Evolutionary conservation across 2,113 vertebrate genomes (phyloP).

Genomic region (Clupea harengus): DNA sequence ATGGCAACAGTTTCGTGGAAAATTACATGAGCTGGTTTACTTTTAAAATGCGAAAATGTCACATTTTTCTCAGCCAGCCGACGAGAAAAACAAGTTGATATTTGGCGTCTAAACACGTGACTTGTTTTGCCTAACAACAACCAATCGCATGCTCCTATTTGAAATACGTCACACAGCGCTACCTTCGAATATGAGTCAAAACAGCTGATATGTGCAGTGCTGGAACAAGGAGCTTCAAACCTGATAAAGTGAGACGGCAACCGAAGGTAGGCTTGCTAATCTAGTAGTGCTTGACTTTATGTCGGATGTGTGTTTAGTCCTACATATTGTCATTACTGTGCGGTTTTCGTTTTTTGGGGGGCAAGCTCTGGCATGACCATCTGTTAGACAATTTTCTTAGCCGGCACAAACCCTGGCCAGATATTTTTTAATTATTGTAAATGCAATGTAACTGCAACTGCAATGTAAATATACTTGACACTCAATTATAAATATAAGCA

Average conservation of each 20-base stretch:
- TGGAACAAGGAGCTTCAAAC: too few relatives aligned
- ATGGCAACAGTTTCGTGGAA: neutral
- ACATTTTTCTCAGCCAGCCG: neutral
- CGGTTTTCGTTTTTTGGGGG: too few relatives aligned
- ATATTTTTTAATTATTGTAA: too few relatives aligned
- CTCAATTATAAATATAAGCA: too few relatives aligned
- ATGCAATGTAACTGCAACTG: too few relatives aligned
- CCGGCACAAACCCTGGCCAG: too few relatives aligned
- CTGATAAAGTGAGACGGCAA: neutral
- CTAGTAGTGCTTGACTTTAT: too few relatives aligned
- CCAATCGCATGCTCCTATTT: slow-evolving; percentile 31
- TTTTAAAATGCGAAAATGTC: neutral
- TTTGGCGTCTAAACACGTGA: neutral
- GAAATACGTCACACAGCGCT: slow-evolving; percentile 34
- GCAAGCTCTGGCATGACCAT: too few relatives aligned
- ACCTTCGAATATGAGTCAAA: slow-evolving; percentile 18
- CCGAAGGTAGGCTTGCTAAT: neutral
- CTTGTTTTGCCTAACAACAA: slow-evolving; percentile 6
- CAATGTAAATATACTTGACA: too few relatives aligned
- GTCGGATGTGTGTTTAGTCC: too few relatives aligned
- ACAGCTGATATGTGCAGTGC: neutral
- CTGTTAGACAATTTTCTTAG: too few relatives aligned
- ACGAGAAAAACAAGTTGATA: slow-evolving; percentile 3
- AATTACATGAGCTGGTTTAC: neutral
- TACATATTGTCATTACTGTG: too few relatives aligned